Evolutionary conservation across 2,888 invertebrate species (phyloP), one percentile per base, ranked within the genome.

Genomic region (Acleris literana): DNA sequence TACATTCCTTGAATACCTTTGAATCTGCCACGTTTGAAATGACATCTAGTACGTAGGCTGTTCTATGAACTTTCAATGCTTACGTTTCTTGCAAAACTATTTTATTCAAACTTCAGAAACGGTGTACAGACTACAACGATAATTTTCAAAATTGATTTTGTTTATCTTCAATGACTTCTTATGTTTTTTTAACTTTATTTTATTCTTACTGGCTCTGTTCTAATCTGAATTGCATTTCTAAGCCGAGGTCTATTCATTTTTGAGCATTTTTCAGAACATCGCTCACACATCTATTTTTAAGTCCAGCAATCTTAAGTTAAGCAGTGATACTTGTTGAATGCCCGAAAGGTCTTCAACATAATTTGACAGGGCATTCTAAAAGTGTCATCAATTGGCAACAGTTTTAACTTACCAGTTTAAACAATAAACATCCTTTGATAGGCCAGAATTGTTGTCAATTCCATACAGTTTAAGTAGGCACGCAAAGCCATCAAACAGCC

Each of bases 191-290:
- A 83, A 85, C 79, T 60, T 57, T 56, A 22, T 20, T 51, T 65
- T 25, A 22, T 54, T 56, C 60, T 39, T 82, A 76, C 79, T 82
- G 78, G 80, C 81, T 84, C 81, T 87, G 81, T 85, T 86, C 85
- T 82, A 83, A 87, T 78, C 84, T 82, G 82, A 87, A 78, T 86
- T 80, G 82, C 84, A 86, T 87, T 83, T 86, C 82, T 86, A 85
- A 82, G 85, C 84, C 85, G 84, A 86, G 83, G 81, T 83, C 83
- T 53, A 39, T 66, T 62, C 52, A 17, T 46, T 56, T 62, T 66
- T 39, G 62, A 62, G 52, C 52, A 62, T 62, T 44, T 60, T 66
- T 57, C 66, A 62, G 57, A 66, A 57, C 46, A 56, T 61, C 56
- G 52, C 48, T 66, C 56, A 60, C 29, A 54, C 60, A 55, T 66